A percentile compares a stretch with the other conserved stretches of the same genome.
Conservation (phyloP, 2,888 invertebrate genomes). For the Mesoligia furuncula region DNA sequence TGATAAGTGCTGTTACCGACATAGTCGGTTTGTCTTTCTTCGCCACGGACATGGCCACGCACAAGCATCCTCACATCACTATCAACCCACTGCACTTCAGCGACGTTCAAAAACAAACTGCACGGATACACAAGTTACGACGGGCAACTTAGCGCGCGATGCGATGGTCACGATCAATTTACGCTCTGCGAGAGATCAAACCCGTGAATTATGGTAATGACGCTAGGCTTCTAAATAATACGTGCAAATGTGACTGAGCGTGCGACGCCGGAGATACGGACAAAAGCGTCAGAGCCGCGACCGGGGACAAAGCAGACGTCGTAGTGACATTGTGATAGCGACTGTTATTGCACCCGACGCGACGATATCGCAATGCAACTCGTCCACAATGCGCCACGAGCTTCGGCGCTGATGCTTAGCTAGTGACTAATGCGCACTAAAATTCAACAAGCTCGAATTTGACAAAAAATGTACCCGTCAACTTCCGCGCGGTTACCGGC, state of each 20-base stretch:
- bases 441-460: conserved; percentile 87
- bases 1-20: conserved; percentile 95
- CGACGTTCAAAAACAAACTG: conserved; percentile 69
- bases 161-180: conserved; percentile 74
- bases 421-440: conserved; percentile 88
- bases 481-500: conserved; percentile 90
- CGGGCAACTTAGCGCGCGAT: conserved; percentile 67
- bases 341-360: conserved; percentile 83
- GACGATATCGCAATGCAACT: conserved; percentile 82
- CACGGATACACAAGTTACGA: conserved; percentile 72
- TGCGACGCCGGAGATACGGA: conserved; percentile 72
- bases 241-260: conserved; percentile 71
- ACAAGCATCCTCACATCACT: conserved; percentile 89
- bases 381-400: conserved; percentile 82
- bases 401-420: conserved; percentile 81
- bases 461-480: conserved; percentile 87
- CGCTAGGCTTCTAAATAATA: conserved; percentile 72
- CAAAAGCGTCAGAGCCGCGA: conserved; percentile 76
- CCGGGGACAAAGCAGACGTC: conserved; percentile 82
- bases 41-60: conserved; percentile 91
- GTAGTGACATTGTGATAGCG: conserved; percentile 88
- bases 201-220: conserved; percentile 71
- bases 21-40: conserved; percentile 97
- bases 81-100: conserved; percentile 77
- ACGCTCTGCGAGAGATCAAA: conserved; percentile 67